Percentiles rank a stretch among this genome's conserved stretches.
phyloP scores from a whole-genome alignment of 1,140 invertebrate species.

The Diachasma alloeum region DNA sequence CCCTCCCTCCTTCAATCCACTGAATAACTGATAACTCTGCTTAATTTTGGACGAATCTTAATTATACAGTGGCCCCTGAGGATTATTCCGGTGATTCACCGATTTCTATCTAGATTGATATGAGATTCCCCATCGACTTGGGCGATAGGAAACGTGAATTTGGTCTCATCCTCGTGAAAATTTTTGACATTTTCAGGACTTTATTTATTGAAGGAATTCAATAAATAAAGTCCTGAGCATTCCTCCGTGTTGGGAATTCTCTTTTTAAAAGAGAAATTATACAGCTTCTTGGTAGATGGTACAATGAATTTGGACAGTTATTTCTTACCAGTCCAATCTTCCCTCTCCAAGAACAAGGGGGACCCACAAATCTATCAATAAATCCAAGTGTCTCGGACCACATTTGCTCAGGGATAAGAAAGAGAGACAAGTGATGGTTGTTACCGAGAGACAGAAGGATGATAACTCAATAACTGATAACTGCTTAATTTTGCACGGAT shows the following conservation, averaged over 20 bases:
- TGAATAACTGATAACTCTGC: not conserved
- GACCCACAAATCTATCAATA: conserved; percentile 60
- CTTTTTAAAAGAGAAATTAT: too few species aligned
- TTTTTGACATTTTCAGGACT: too few species aligned
- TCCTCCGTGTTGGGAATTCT: too few species aligned
- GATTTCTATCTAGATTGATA: too few species aligned
- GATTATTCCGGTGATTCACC: too few species aligned
- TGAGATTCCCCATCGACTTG: too few species aligned
- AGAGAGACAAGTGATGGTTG: conserved; percentile 53
- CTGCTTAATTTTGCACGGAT: too few species aligned
- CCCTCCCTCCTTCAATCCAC: not conserved
- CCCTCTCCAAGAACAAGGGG: conserved; percentile 2
- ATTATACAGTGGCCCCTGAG: not conserved
- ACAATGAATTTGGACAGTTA: not conserved
- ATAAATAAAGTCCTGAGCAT: too few species aligned
- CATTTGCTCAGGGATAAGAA: conserved; percentile 61
- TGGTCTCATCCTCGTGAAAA: too few species aligned
- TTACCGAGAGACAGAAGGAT: not conserved
- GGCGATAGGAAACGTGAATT: too few species aligned
- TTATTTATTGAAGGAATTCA: too few species aligned
- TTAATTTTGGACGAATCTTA: not conserved
- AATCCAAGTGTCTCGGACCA: conserved; percentile 52
- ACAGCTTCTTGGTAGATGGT: not conserved
- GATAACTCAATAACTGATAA: not conserved
- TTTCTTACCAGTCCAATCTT: not conserved